These are phyloP conservation scores for Bicyclus anynana DNA, from an alignment of 1,140 invertebrate species.

Conservation along the genomic window DNA sequence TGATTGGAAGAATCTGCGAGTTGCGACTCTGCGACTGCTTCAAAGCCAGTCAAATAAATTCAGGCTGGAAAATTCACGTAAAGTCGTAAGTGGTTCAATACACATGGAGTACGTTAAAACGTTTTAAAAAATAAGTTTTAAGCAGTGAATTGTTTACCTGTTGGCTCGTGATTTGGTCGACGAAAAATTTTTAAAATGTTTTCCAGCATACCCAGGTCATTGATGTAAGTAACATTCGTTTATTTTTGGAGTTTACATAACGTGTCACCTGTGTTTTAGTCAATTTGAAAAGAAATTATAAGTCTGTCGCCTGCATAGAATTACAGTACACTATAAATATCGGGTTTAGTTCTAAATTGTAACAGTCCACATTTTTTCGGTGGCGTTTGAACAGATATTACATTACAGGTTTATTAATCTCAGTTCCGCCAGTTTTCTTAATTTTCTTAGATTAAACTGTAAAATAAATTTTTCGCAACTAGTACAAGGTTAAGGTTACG, in stretches of 20 bases:
- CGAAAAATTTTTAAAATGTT: slow-evolving; percentile 70
- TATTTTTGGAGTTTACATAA: slow-evolving; percentile 75
- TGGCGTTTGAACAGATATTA: neutral
- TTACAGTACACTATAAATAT: neutral
- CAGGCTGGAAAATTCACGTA: slow-evolving; percentile 14
- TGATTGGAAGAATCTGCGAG: too few relatives aligned
- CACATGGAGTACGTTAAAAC: slow-evolving; percentile 63
- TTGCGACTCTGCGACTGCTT: too few relatives aligned
- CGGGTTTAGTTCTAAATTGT: neutral
- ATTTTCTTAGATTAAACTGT: too few relatives aligned
- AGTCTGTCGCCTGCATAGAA: slow-evolving; percentile 16
- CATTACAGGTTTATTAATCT: neutral
- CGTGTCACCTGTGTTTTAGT: slow-evolving; percentile 67
- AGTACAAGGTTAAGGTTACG: neutral
- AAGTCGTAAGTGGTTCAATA: slow-evolving; percentile 20
- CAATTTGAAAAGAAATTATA: slow-evolving; percentile 53
- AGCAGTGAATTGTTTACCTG: slow-evolving; percentile 30
- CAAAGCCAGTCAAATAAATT: slow-evolving; percentile 21
- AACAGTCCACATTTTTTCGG: neutral
- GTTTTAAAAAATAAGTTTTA: slow-evolving; percentile 47
- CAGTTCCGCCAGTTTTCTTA: too few relatives aligned
- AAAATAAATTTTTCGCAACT: neutral
- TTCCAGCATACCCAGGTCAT: slow-evolving; percentile 60
- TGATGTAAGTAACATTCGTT: slow-evolving; percentile 68
- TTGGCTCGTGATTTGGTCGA: slow-evolving; percentile 38